Base-by-base conservation (phyloP, 2,888 invertebrate genomes). In the Apocheima hispidaria region DNA sequence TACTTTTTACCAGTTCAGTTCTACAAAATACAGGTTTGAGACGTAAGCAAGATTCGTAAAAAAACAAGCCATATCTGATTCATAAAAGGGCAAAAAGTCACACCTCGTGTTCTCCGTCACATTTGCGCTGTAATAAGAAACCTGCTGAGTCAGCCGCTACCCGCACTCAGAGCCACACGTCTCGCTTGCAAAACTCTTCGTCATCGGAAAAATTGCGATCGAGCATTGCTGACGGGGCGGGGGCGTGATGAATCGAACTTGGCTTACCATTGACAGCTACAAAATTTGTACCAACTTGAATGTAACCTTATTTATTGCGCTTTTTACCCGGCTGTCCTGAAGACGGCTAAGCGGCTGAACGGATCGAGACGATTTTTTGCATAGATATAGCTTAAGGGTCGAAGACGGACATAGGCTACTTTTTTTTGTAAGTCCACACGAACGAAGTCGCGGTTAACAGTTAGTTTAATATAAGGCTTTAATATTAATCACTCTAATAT, bases 201-300 rank as follows among this genome's bases (percentile, higher is more conserved):
- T 85, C 86, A 86, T 84, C 78, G 80, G 77, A 83, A 84, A 84
- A 82, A 83, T 78, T 79, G 79, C 46, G 60, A 51, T 30, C 49
- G 43, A 58, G 57, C 49, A 53, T 52, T 58, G 58, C 69, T 63
- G 65, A 66, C 59, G 52, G 33, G 21, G 23, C 61, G 26, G 12
- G 38, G 43, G 67, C 65, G 69, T 75, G 77, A 79, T 80, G 78
- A 82, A 75, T 70, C 56, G 70, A 63, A 74, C 71, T 69, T 71
- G 68, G 68, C 62, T 51, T 62, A 62, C 66, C 49, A 57, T 26
- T 33, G 36, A 51, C 58, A 41, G 57, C 50, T 50, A 23, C 50
- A 16, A 35, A 46, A 20, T 20, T 14, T 7, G 33, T 23, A 48
- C 48, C 21, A 14, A 21, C 14, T n/a, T n/a, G 21, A 4, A 14